These are phyloP conservation scores for Scrobipalpa atriplicella DNA, from an alignment of 2,888 invertebrate species.

Conservation along the genomic window DNA sequence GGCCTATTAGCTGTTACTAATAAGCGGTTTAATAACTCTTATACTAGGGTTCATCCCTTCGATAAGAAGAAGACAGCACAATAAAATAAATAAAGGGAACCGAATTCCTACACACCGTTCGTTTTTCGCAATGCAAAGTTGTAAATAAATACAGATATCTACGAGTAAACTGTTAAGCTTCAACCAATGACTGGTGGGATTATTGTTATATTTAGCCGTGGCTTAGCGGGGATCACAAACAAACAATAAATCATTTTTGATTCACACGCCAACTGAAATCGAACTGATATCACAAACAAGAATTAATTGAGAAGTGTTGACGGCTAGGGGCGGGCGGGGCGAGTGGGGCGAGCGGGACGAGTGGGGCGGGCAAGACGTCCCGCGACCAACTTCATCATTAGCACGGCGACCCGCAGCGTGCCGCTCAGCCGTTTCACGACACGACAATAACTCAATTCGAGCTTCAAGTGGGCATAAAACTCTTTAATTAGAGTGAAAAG, in stretches of 20 bases:
- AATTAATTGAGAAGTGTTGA: slow-evolving; percentile 38
- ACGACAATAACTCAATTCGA: slow-evolving; percentile 21
- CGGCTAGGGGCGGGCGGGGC: background rate
- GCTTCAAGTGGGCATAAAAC: slow-evolving; percentile 20
- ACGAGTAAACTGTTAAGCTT: no score
- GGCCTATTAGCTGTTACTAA: no score
- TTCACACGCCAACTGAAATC: slow-evolving; percentile 27
- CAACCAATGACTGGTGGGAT: no score
- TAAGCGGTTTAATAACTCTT: no score
- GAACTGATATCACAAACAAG: slow-evolving; percentile 36
- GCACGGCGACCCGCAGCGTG: slow-evolving; percentile 20
- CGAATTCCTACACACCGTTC: background rate
- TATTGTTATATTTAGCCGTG: no score
- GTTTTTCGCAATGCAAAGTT: slow-evolving; percentile 10
- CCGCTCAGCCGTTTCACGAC: slow-evolving; percentile 12
- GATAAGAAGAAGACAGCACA: no score
- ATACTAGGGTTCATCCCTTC: no score
- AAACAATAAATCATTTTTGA: slow-evolving; percentile 33
- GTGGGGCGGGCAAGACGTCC: background rate
- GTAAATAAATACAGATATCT: slow-evolving; percentile 1
- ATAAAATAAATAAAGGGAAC: background rate
- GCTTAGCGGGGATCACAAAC: slow-evolving; percentile 27
- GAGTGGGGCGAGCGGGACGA: slow-evolving; percentile 6
- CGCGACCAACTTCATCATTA: slow-evolving; percentile 8
- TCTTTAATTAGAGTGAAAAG: slow-evolving; percentile 19